Evolutionary conservation across 2,888 invertebrate genomes (phyloP).

Genomic region (Eustalomyia histrio): DNA sequence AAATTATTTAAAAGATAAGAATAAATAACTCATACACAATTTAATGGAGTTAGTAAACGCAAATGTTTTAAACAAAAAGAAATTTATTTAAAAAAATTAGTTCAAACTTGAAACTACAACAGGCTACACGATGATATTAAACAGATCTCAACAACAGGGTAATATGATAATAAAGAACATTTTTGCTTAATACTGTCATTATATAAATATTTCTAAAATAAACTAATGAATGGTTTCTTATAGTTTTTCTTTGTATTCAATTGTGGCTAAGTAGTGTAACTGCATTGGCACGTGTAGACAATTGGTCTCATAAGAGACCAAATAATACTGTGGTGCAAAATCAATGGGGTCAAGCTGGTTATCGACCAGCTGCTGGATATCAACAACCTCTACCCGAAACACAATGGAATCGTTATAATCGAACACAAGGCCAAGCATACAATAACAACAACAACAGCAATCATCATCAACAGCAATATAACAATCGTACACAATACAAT

Average conservation of each 20-base stretch:
- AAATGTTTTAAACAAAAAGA: background rate
- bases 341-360: background rate
- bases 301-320: conserved; percentile 16
- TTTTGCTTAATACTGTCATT: background rate
- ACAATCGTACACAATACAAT: conserved; percentile 30
- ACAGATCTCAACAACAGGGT: background rate
- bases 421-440: conserved; percentile 9
- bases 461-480: background rate
- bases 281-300: conserved; percentile 23
- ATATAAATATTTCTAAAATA: background rate
- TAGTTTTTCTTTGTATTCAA: conserved; percentile 3
- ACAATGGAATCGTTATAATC: conserved; percentile 24
- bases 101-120: background rate
- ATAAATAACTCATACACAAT: background rate
- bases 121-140: background rate
- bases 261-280: conserved; percentile 13
- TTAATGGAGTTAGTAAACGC: background rate
- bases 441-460: no score
- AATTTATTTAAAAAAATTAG: conserved; percentile 4
- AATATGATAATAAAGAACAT: background rate
- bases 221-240: conserved; percentile 2
- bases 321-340: conserved; percentile 27
- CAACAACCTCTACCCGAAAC: conserved; percentile 13
- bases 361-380: conserved; percentile 26
- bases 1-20: conserved; percentile 24